These are phyloP conservation scores for Leptobrachium ailaonicum DNA, from an alignment of 2,113 vertebrate species.

Conservation along the genomic window DNA sequence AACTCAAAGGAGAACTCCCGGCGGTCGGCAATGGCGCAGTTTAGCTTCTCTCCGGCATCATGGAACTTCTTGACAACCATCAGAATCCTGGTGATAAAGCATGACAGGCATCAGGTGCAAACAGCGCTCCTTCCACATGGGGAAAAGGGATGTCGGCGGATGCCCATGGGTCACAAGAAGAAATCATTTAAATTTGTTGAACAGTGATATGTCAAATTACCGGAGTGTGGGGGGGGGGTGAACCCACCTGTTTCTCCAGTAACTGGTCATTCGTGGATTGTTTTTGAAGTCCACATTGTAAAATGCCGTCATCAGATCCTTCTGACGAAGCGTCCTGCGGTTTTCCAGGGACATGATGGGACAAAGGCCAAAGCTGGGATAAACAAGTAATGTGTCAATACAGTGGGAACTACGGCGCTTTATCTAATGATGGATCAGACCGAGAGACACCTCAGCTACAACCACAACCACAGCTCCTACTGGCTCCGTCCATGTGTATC, in stretches of 20 bases:
- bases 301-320: slow-evolving; percentile 66
- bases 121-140: too few species aligned
- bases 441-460: too few species aligned
- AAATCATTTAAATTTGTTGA: too few species aligned
- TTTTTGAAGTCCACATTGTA: slow-evolving; percentile 69
- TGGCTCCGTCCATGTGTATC: too few species aligned
- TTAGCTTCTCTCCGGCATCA: slow-evolving; percentile 56
- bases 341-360: slow-evolving; percentile 72
- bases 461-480: too few species aligned
- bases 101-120: neutral
- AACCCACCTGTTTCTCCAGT: slow-evolving; percentile 75
- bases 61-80: slow-evolving; percentile 64
- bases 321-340: slow-evolving; percentile 62
- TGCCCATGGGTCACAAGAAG: too few species aligned
- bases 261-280: slow-evolving; percentile 68
- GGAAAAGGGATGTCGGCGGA: too few species aligned
- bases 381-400: too few species aligned
- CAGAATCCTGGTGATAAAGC: slow-evolving; percentile 63
- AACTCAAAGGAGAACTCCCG: slow-evolving; percentile 69
- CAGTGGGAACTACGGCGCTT: too few species aligned
- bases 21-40: slow-evolving; percentile 68
- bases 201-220: too few species aligned
- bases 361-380: slow-evolving; percentile 67
- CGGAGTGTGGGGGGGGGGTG: too few species aligned
- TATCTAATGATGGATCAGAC: too few species aligned